Conservation (phyloP, 1,140 invertebrate genomes). For the Heterodera schachtii region DNA sequence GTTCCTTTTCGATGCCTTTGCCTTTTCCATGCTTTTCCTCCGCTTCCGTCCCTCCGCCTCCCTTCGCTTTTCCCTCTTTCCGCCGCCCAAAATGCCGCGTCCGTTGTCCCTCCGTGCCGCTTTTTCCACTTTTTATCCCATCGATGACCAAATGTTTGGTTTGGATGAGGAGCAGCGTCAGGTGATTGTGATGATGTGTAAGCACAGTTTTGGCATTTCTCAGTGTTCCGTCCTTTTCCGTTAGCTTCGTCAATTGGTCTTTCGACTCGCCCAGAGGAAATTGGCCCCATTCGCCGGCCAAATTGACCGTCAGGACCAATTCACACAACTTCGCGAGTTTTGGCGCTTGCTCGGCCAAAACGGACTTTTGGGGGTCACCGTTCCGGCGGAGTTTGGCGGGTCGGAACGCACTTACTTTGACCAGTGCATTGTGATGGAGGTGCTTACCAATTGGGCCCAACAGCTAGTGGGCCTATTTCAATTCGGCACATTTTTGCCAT, state of each 20-base stretch:
- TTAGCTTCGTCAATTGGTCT: slow-evolving; percentile 82
- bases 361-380: slow-evolving; percentile 89
- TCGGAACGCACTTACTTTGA: slow-evolving; percentile 85
- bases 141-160: slow-evolving; percentile 84
- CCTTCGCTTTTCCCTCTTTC: background rate
- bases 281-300: slow-evolving; percentile 85
- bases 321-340: slow-evolving; percentile 77
- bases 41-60: too few relatives aligned
- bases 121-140: slow-evolving; percentile 68
- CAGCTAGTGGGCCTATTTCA: too few relatives aligned
- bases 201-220: slow-evolving; percentile 9
- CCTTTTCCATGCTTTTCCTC: too few relatives aligned
- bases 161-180: slow-evolving; percentile 81
- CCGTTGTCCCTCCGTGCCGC: background rate
- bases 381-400: slow-evolving; percentile 84
- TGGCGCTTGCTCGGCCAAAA: slow-evolving; percentile 88
- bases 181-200: slow-evolving; percentile 70
- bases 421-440: slow-evolving; percentile 86
- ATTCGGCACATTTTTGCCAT: too few relatives aligned
- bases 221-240: slow-evolving; percentile 51
- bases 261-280: slow-evolving; percentile 92
- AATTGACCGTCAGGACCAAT: slow-evolving; percentile 87
- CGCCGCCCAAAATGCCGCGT: too few relatives aligned
- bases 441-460: background rate
- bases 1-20: too few relatives aligned